A percentile compares a stretch with the other conserved stretches of the same genome.
These are phyloP conservation scores for Drosophila rubida DNA, from an alignment of 2,888 invertebrate species.

Conservation along the genomic window DNA sequence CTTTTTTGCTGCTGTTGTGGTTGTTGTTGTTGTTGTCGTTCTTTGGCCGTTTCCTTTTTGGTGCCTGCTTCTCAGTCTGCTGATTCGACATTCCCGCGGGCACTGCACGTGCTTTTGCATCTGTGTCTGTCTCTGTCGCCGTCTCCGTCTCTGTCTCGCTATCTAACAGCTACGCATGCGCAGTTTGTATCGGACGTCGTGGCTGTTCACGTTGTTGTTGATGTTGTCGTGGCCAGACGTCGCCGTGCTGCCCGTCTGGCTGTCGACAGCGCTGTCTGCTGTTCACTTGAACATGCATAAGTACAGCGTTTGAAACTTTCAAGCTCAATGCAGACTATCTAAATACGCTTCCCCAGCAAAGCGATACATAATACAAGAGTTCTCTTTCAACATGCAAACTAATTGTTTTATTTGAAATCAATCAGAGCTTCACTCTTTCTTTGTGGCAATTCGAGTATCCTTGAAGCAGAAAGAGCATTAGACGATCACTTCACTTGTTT, in stretches of 20 bases:
- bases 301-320: conserved; percentile 47
- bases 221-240: conserved; percentile 53
- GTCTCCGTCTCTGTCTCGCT: conserved; percentile 25
- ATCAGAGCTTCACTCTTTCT: too few species aligned
- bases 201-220: conserved; percentile 22
- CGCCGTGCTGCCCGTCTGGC: conserved; percentile 24
- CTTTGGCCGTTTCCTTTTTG: conserved; percentile 41
- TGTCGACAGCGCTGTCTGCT: conserved; percentile 54
- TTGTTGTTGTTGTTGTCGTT: conserved; percentile 38
- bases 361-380: too few species aligned
- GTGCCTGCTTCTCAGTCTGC: conserved; percentile 29
- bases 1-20: conserved; percentile 52
- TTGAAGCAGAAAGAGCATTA: background rate
- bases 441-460: too few species aligned
- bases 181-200: conserved; percentile 41
- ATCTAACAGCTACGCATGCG: conserved; percentile 73
- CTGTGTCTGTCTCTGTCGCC: conserved; percentile 28
- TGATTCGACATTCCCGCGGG: conserved; percentile 32
- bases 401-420: too few species aligned
- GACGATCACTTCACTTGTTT: background rate
- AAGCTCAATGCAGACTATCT: conserved; percentile 9
- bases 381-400: too few species aligned
- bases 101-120: conserved; percentile 63
- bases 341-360: conserved; percentile 2
- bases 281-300: conserved; percentile 74